Conservation (phyloP, 2,797 vertebrate genomes). For the Paguma larvata region DNA sequence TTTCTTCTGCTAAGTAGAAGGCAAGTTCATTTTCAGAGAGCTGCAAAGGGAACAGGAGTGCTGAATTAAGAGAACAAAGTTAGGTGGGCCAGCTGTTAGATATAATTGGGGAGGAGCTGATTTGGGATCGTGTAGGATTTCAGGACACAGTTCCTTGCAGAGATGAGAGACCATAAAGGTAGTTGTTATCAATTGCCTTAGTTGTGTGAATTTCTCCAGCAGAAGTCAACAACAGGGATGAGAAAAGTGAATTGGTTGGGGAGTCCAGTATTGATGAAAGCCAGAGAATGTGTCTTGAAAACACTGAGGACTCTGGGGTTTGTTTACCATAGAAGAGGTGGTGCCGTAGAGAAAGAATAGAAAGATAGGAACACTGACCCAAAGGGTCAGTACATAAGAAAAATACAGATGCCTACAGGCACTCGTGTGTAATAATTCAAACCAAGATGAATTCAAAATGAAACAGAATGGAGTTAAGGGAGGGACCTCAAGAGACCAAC, state of each 20-base stretch:
- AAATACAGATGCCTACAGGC: not conserved
- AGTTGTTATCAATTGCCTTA: not conserved
- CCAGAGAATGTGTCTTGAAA: conserved; percentile 2
- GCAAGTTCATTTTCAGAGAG: not conserved
- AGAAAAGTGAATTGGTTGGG: not conserved
- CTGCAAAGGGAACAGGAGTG: not conserved
- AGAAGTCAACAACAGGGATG: not conserved
- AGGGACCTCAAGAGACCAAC: not conserved
- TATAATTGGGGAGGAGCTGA: not conserved
- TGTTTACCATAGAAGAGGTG: not conserved
- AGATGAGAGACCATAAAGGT: not conserved
- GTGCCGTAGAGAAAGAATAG: not conserved
- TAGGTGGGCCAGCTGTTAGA: not conserved
- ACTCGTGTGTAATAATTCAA: not conserved
- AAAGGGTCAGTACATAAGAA: not conserved
- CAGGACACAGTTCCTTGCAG: not conserved
- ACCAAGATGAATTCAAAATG: conserved; percentile 8
- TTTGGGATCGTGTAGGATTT: not conserved
- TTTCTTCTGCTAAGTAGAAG: not conserved
- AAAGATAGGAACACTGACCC: not conserved
- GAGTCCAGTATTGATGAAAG: not conserved
- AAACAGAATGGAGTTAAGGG: not conserved
- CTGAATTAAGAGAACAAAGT: not conserved
- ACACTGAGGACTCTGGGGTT: not conserved
- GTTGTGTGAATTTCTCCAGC: not conserved